Percentiles rank a stretch among this genome's conserved stretches.
phyloP scores from a whole-genome alignment of 1,140 invertebrate species.

The Andrena cerasifolii region DNA sequence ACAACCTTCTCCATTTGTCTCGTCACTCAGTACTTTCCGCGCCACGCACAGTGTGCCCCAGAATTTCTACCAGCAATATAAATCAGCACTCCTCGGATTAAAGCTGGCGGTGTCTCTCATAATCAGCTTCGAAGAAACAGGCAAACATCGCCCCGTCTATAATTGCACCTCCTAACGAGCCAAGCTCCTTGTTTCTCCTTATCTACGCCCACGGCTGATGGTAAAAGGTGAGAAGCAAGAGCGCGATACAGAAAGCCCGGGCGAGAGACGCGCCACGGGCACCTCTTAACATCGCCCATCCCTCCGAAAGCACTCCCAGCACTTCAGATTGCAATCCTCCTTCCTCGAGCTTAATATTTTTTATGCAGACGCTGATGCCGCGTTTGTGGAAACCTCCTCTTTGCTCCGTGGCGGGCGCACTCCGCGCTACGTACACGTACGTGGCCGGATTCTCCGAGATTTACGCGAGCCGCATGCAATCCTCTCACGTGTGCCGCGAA shows the following conservation, averaged over 20 bases:
- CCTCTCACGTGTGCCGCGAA: slow-evolving; percentile 45
- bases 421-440: neutral
- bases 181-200: neutral
- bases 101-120: too few species aligned
- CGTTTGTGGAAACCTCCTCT: neutral
- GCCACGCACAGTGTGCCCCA: too few species aligned
- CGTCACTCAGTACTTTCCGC: too few species aligned
- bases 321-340: slow-evolving; percentile 1
- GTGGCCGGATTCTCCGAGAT: slow-evolving; percentile 7
- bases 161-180: slow-evolving; percentile 3
- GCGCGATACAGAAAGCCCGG: neutral
- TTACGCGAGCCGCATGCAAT: slow-evolving; percentile 44
- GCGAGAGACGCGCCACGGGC: neutral
- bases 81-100: too few species aligned
- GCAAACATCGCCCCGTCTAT: too few species aligned
- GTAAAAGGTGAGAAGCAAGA: neutral
- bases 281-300: neutral
- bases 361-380: neutral
- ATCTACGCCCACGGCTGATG: neutral
- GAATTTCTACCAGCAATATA: too few species aligned
- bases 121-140: too few species aligned
- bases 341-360: slow-evolving; percentile 8
- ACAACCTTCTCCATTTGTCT: too few species aligned
- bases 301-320: neutral
- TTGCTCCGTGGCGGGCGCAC: neutral